Percentiles rank a stretch among this genome's conserved stretches.
Evolutionary conservation across 2,797 vertebrate species (phyloP).

Genomic region (Rhinichthys osculus): DNA sequence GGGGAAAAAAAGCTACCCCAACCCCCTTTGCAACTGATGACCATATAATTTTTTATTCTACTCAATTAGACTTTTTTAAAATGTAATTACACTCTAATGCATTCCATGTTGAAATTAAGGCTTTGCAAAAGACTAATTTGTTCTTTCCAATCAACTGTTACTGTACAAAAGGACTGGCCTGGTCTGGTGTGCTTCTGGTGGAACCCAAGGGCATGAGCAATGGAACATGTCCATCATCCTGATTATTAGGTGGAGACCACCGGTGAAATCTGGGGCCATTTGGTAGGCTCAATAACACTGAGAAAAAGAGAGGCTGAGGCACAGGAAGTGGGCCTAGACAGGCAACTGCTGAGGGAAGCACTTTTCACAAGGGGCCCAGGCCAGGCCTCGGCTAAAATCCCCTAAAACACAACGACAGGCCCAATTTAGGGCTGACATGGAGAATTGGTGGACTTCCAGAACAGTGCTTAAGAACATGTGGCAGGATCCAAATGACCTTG

Average conservation of each 20-base stretch:
- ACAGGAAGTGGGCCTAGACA: constrained; percentile 91
- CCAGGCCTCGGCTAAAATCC: constrained; percentile 58
- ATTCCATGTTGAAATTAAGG: constrained; percentile 73
- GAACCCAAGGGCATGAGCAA: constrained; percentile 84
- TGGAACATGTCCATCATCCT: constrained; percentile 83
- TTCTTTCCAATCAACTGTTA: constrained; percentile 67
- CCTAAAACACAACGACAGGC: constrained; percentile 79
- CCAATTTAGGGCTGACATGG: constrained; percentile 79
- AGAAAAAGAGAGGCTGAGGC: constrained; percentile 80
- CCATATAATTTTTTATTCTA: constrained; percentile 71
- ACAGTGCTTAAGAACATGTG: constrained; percentile 41
- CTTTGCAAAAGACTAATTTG: constrained; percentile 63
- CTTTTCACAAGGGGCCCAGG: constrained; percentile 74
- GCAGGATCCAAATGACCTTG: constrained; percentile 45
- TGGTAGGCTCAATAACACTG: constrained; percentile 86
- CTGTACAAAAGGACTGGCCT: constrained; percentile 58
- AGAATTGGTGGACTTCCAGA: constrained; percentile 70
- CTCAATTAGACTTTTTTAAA: constrained; percentile 80
- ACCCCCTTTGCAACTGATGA: constrained; percentile 72
- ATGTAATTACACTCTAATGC: constrained; percentile 77
- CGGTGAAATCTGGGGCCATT: constrained; percentile 80
- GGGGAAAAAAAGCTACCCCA: not conserved
- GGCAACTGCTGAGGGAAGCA: constrained; percentile 86
- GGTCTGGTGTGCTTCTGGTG: constrained; percentile 68
- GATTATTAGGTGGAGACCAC: constrained; percentile 87